Percentiles rank a stretch among this genome's conserved stretches.
phyloP scores from a whole-genome alignment of 1,140 invertebrate species.

The Oryctes rhinoceros region DNA sequence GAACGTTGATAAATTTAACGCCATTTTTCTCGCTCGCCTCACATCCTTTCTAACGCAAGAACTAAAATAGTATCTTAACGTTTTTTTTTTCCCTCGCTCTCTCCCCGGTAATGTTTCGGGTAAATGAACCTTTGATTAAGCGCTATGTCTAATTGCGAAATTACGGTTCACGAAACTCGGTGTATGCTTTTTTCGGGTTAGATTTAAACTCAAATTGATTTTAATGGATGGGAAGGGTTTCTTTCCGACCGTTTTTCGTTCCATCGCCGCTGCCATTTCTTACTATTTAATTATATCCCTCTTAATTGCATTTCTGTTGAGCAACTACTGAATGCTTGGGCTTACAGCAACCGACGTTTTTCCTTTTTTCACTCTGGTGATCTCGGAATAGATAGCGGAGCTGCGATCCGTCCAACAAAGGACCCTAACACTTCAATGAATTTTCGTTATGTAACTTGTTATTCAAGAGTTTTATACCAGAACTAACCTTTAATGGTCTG shows the following conservation, averaged over 20 bases:
- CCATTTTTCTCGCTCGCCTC: constrained; percentile 56
- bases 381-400: neutral
- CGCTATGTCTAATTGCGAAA: constrained; percentile 56
- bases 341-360: neutral
- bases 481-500: neutral
- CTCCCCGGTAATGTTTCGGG: constrained; percentile 49
- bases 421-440: too few species aligned
- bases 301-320: constrained; percentile 25
- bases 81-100: constrained; percentile 41
- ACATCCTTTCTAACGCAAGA: constrained; percentile 55
- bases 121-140: constrained; percentile 54
- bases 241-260: constrained; percentile 16
- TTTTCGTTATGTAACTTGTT: too few species aligned
- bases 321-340: neutral
- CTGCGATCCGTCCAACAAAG: neutral
- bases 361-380: neutral
- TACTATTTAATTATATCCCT: constrained; percentile 30
- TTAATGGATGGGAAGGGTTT: constrained; percentile 39
- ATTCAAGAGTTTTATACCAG: too few species aligned
- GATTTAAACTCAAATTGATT: constrained; percentile 40
- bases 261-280: constrained; percentile 17
- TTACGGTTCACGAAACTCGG: constrained; percentile 43
- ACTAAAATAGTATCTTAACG: constrained; percentile 55
- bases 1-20: constrained; percentile 56
- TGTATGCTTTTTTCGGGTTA: constrained; percentile 34